Percentiles rank a stretch among this genome's conserved stretches.
Conservation (phyloP, 1,140 invertebrate species). For the Parapsyche elsis region DNA sequence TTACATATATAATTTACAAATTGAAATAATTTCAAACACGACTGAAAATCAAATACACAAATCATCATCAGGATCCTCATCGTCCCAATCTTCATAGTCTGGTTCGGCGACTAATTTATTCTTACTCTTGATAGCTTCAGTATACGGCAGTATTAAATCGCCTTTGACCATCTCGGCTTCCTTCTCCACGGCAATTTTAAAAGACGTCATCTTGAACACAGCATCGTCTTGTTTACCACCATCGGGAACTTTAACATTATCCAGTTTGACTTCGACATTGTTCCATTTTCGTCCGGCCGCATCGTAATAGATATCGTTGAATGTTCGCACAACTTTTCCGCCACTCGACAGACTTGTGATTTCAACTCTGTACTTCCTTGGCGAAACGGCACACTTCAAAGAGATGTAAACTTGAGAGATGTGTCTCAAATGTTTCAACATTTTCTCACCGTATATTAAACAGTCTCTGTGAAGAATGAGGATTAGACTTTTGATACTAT, state of each 20-base stretch:
- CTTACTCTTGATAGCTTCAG: slow-evolving; percentile 64
- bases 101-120: slow-evolving; percentile 68
- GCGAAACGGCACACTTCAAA: slow-evolving; percentile 59
- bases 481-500: slow-evolving; percentile 63
- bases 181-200: slow-evolving; percentile 70
- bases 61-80: slow-evolving; percentile 74
- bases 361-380: slow-evolving; percentile 59
- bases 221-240: slow-evolving; percentile 57
- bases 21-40: not conserved
- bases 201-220: slow-evolving; percentile 67
- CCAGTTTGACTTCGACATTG: slow-evolving; percentile 60
- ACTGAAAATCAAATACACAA: slow-evolving; percentile 66
- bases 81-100: slow-evolving; percentile 73
- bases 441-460: slow-evolving; percentile 60
- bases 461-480: slow-evolving; percentile 67
- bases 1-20: not conserved
- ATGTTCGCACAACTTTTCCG: slow-evolving; percentile 65
- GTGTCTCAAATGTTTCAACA: slow-evolving; percentile 64
- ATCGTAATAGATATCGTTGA: slow-evolving; percentile 64
- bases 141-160: slow-evolving; percentile 69
- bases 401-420: slow-evolving; percentile 64
- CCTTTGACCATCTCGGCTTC: slow-evolving; percentile 67
- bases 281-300: slow-evolving; percentile 61
- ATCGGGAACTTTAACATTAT: slow-evolving; percentile 58
- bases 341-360: slow-evolving; percentile 63